These are phyloP conservation scores for Brachionus calyciflorus DNA, from an alignment of 1,140 invertebrate genomes.

Conservation along the genomic window DNA sequence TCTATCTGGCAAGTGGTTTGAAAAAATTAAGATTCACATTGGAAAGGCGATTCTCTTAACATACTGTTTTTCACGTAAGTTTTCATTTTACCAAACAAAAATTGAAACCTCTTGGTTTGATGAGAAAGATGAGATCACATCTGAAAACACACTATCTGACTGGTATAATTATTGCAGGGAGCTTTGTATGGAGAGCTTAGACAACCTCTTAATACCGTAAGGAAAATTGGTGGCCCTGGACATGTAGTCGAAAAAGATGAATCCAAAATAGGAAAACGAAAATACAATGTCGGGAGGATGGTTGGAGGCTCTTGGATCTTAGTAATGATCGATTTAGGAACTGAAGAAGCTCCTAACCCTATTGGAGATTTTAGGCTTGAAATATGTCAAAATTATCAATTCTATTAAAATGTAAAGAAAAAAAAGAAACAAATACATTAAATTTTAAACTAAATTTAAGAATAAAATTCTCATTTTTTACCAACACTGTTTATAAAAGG, in stretches of 20 bases:
- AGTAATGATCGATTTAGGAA: slow-evolving; percentile 36
- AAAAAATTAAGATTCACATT: background rate
- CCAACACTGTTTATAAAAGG: too few species aligned
- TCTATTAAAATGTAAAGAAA: too few species aligned
- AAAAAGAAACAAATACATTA: too few species aligned
- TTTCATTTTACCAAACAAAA: background rate
- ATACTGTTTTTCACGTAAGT: background rate
- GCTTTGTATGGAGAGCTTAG: background rate
- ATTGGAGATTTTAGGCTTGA: background rate
- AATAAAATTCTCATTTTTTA: too few species aligned
- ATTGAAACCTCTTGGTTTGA: background rate
- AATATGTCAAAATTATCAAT: too few species aligned
- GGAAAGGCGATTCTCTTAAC: background rate
- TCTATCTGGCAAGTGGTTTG: background rate
- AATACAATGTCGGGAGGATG: slow-evolving; percentile 47
- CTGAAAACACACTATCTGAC: background rate
- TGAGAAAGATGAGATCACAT: background rate
- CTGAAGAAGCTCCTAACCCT: too few species aligned
- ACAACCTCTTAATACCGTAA: background rate
- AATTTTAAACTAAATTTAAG: too few species aligned
- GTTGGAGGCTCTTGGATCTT: slow-evolving; percentile 48
- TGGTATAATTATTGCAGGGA: background rate
- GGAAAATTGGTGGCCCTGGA: background rate
- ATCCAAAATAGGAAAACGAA: slow-evolving; percentile 47
- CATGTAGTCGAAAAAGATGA: slow-evolving; percentile 46